Conservation (phyloP, 2,888 invertebrate genomes). For the Aphodius granarius region DNA sequence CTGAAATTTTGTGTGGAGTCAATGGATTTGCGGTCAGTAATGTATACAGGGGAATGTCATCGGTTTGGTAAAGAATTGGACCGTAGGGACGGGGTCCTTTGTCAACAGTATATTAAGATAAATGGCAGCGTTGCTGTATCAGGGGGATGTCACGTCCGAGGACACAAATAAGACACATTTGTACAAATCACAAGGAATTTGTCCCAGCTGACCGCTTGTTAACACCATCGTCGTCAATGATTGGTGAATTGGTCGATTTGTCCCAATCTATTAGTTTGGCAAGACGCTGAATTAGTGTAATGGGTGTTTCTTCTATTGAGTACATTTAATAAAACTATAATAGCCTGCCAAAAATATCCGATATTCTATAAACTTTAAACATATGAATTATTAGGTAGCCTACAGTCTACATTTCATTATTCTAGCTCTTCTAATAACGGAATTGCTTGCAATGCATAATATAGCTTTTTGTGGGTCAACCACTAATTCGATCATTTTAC, state of each 20-base stretch:
- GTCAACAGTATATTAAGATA: constrained; percentile 38
- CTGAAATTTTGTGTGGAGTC: too few species aligned
- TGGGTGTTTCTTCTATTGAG: too few species aligned
- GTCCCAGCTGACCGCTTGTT: constrained; percentile 25
- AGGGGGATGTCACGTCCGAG: constrained; percentile 34
- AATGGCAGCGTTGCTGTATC: constrained; percentile 33
- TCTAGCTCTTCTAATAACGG: too few species aligned
- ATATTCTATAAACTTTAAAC: too few species aligned
- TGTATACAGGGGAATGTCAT: constrained; percentile 25
- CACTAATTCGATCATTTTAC: too few species aligned
- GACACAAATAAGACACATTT: constrained; percentile 29
- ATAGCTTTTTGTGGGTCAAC: too few species aligned
- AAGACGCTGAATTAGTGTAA: too few species aligned
- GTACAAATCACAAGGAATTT: constrained; percentile 31
- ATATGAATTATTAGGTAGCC: too few species aligned
- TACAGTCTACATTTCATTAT: too few species aligned
- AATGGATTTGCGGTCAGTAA: constrained; percentile 25
- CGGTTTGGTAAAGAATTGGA: constrained; percentile 31
- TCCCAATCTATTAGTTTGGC: neutral
- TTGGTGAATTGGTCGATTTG: neutral
- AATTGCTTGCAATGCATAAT: too few species aligned
- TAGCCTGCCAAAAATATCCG: too few species aligned
- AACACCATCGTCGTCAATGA: constrained; percentile 17
- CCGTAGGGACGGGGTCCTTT: constrained; percentile 34
- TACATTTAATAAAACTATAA: too few species aligned